phyloP scores from a whole-genome alignment of 2,888 invertebrate genomes.

The Caprella mutica region DNA sequence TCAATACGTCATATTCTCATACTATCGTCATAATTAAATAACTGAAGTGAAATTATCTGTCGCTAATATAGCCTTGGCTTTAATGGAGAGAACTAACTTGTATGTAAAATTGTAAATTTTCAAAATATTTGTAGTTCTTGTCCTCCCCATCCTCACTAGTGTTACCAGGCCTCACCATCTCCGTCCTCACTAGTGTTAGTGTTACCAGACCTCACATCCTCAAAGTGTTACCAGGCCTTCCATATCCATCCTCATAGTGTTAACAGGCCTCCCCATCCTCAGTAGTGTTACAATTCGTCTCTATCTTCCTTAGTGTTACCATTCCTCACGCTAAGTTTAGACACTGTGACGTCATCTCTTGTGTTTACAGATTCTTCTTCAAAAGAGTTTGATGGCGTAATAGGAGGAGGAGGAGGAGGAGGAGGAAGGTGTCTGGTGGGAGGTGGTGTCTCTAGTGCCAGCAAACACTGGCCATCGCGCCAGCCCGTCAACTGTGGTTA shows the following conservation, averaged over 20 bases:
- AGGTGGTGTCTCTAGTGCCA: slow-evolving; percentile 31
- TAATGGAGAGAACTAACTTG: no score
- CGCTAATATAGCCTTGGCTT: no score
- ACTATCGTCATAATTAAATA: no score
- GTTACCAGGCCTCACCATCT: background rate
- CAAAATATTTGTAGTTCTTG: background rate
- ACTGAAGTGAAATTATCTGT: no score
- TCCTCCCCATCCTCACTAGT: background rate
- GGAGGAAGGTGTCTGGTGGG: no score
- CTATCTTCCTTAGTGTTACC: slow-evolving; percentile 8
- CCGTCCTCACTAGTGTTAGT: background rate
- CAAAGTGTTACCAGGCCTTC: background rate
- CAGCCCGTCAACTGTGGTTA: slow-evolving; percentile 34
- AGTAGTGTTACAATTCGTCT: slow-evolving; percentile 3
- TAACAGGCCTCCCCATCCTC: background rate
- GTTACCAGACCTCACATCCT: background rate
- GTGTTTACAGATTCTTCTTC: background rate
- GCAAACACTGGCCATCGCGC: slow-evolving; percentile 34
- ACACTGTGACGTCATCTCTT: background rate
- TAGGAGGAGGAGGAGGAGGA: no score
- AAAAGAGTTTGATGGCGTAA: background rate
- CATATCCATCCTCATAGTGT: background rate
- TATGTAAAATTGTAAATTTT: no score
- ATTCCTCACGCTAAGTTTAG: slow-evolving; percentile 5
- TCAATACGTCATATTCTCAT: no score